A percentile compares a stretch with the other conserved stretches of the same genome.
These are phyloP conservation scores for Acanthurus lineatus DNA, from an alignment of 2,797 vertebrate species.

Conservation along the genomic window DNA sequence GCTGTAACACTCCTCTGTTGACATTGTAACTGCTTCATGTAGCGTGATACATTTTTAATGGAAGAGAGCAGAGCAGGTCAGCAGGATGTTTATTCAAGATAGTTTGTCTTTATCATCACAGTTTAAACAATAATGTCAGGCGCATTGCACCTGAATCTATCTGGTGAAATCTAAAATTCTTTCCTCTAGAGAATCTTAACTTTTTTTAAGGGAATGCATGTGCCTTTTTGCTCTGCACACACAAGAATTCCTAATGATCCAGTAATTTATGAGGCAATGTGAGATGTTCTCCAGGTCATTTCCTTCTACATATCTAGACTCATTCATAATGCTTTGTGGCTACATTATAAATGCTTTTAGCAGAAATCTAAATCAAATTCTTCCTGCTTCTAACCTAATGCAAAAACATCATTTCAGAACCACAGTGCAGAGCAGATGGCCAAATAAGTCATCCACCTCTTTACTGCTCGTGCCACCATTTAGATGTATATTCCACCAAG, in stretches of 20 bases:
- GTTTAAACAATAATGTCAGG: constrained; percentile 35
- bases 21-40: neutral
- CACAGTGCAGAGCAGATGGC: constrained; percentile 54
- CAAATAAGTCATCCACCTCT: neutral
- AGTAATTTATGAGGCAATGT: neutral
- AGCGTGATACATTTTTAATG: neutral
- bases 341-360: constrained; percentile 38
- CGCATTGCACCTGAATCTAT: neutral
- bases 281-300: neutral
- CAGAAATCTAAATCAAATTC: constrained; percentile 45
- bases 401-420: constrained; percentile 40
- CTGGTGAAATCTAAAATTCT: neutral
- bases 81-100: constrained; percentile 60
- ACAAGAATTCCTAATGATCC: neutral
- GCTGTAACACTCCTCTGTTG: neutral
- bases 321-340: constrained; percentile 9
- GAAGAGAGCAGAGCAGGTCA: constrained; percentile 1
- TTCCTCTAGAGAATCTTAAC: neutral
- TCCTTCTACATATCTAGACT: neutral
- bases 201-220: neutral
- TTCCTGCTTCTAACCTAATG: neutral
- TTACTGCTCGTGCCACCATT: constrained; percentile 7
- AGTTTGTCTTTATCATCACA: constrained; percentile 17
- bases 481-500: constrained; percentile 21
- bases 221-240: neutral